phyloP scores from a whole-genome alignment of 2,888 invertebrate genomes.

The Ochropleura leucogaster region DNA sequence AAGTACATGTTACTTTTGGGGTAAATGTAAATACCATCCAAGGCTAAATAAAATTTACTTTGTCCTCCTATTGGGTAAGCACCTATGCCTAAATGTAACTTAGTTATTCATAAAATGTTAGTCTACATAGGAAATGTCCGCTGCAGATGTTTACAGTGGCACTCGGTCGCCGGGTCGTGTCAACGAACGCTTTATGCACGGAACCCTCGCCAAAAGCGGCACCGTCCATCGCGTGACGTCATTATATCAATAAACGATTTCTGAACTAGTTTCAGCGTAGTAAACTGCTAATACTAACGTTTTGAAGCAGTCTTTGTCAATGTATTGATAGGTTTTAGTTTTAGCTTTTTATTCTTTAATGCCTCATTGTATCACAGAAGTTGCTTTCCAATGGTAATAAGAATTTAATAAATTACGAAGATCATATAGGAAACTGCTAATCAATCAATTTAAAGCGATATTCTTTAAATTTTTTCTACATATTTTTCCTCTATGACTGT shows the following conservation, averaged over 20 bases:
- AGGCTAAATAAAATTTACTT: background rate
- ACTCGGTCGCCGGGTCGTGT: conserved; percentile 65
- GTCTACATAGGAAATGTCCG: conserved; percentile 38
- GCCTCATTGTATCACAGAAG: too few relatives aligned
- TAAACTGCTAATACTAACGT: conserved; percentile 16
- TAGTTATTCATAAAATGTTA: conserved; percentile 21
- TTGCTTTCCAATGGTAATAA: too few relatives aligned
- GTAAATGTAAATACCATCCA: background rate
- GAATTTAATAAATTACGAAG: too few relatives aligned
- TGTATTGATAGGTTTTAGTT: background rate
- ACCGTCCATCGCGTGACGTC: conserved; percentile 45
- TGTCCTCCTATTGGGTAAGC: background rate
- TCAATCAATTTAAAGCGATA: too few relatives aligned
- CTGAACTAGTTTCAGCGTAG: conserved; percentile 25
- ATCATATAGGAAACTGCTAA: too few relatives aligned
- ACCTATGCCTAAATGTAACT: conserved; percentile 16
- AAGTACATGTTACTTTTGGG: conserved; percentile 4
- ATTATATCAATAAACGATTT: conserved; percentile 55
- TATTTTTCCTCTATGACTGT: too few relatives aligned
- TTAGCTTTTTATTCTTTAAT: too few relatives aligned
- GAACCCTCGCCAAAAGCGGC: conserved; percentile 69
- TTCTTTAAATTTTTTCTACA: too few relatives aligned
- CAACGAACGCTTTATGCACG: conserved; percentile 72
- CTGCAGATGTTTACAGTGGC: conserved; percentile 63
- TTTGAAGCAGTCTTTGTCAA: background rate